Conservation (phyloP, 1,140 invertebrate genomes). For the Musca vetustissima region DNA sequence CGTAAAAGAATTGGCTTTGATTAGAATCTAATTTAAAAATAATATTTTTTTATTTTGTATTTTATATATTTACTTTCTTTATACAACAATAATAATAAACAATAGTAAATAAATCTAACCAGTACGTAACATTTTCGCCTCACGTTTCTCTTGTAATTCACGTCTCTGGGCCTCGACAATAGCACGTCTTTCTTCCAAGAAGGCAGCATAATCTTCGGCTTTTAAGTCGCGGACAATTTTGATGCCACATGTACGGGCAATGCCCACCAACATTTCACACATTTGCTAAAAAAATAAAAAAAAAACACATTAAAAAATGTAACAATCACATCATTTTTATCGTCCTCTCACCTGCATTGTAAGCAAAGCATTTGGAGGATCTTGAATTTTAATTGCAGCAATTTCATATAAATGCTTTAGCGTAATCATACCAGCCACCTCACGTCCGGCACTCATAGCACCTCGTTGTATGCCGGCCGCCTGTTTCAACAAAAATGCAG, state of each 20-base stretch:
- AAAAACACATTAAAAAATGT: neutral
- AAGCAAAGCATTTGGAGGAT: constrained; percentile 71
- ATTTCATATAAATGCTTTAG: constrained; percentile 99
- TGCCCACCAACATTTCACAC: constrained; percentile 76
- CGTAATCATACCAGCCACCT: constrained; percentile 87
- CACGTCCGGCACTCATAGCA: constrained; percentile 76
- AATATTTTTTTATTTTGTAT: constrained; percentile 41
- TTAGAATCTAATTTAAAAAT: constrained; percentile 35
- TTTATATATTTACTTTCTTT: constrained; percentile 20
- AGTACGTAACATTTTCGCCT: constrained; percentile 90
- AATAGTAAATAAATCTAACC: constrained; percentile 50
- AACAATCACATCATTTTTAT: neutral
- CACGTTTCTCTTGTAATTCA: constrained; percentile 80
- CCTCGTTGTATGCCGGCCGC: constrained; percentile 89
- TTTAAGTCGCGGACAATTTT: constrained; percentile 83
- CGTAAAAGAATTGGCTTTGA: constrained; percentile 56
- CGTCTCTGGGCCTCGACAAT: constrained; percentile 75
- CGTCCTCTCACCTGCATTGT: constrained; percentile 45
- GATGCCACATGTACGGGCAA: constrained; percentile 80
- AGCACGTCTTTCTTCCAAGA: constrained; percentile 75
- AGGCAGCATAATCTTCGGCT: constrained; percentile 79
- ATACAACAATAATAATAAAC: no score
- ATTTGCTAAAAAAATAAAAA: constrained; percentile 68
- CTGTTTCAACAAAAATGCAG: constrained; percentile 87
- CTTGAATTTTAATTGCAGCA: constrained; percentile 88